Conservation (phyloP, 1,140 invertebrate genomes). For the Achatina immaculata region DNA sequence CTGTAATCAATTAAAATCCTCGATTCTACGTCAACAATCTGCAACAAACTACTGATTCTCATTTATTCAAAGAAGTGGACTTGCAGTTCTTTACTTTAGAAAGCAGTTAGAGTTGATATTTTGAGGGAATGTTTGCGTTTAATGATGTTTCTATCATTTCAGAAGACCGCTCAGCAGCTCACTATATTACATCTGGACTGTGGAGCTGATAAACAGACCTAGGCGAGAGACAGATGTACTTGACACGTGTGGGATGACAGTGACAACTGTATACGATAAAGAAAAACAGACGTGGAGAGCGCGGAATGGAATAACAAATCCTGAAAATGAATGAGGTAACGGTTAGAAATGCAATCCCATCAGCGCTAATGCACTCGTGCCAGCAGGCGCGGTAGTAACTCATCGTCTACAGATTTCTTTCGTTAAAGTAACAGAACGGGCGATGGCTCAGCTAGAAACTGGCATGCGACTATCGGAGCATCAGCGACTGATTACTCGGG, state of each 20-base stretch:
- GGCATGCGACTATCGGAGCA: neutral
- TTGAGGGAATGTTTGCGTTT: no score
- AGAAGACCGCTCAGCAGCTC: no score
- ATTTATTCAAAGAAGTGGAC: no score
- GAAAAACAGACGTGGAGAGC: neutral
- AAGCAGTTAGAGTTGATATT: no score
- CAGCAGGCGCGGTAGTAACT: neutral
- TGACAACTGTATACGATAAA: neutral
- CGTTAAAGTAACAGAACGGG: neutral
- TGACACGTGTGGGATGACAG: neutral
- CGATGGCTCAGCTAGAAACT: neutral
- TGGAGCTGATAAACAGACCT: no score
- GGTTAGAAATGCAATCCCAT: neutral
- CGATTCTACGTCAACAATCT: no score
- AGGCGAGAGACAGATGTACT: neutral
- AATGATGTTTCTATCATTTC: no score
- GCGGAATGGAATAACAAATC: neutral
- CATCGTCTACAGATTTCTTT: neutral
- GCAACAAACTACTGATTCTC: no score
- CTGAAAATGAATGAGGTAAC: neutral
- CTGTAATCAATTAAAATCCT: no score
- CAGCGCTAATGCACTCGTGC: slow-evolving; percentile 6
- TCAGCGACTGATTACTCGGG: no score
- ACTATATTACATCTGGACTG: no score
- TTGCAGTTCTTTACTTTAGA: no score